Conservation (phyloP, 2,888 invertebrate species). For the Drosophila suboccidentalis region DNA sequence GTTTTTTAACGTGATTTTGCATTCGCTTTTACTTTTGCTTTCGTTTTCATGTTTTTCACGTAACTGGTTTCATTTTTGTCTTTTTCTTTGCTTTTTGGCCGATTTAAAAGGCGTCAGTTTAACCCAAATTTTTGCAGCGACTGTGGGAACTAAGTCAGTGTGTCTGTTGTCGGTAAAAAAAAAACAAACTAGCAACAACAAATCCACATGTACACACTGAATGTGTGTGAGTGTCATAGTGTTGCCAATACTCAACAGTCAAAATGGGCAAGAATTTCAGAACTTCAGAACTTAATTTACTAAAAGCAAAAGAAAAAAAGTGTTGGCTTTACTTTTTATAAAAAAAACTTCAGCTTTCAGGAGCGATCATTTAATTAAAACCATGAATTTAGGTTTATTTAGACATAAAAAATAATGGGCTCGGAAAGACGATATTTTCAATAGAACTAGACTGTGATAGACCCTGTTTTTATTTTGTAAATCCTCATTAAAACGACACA, state of each 20-base stretch:
- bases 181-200: slow-evolving; percentile 25
- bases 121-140: slow-evolving; percentile 62
- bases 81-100: slow-evolving; percentile 28
- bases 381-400: too few species aligned
- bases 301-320: not conserved
- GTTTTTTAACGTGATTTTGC: slow-evolving; percentile 71
- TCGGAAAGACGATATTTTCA: too few species aligned
- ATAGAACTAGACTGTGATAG: too few species aligned
- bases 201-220: slow-evolving; percentile 15
- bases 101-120: slow-evolving; percentile 59
- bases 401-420: too few species aligned
- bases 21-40: slow-evolving; percentile 40
- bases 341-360: too few species aligned
- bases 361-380: too few species aligned
- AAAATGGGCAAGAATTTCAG: not conserved
- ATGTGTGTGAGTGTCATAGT: not conserved
- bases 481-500: too few species aligned
- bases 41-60: slow-evolving; percentile 11
- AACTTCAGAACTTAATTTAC: too few species aligned
- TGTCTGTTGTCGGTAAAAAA: slow-evolving; percentile 42
- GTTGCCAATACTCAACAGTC: not conserved
- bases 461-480: too few species aligned
- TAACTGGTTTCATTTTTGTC: slow-evolving; percentile 1
- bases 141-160: slow-evolving; percentile 78
- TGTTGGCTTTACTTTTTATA: too few species aligned